phyloP scores from a whole-genome alignment of 2,797 vertebrate species.

The Cuniculus paca region DNA sequence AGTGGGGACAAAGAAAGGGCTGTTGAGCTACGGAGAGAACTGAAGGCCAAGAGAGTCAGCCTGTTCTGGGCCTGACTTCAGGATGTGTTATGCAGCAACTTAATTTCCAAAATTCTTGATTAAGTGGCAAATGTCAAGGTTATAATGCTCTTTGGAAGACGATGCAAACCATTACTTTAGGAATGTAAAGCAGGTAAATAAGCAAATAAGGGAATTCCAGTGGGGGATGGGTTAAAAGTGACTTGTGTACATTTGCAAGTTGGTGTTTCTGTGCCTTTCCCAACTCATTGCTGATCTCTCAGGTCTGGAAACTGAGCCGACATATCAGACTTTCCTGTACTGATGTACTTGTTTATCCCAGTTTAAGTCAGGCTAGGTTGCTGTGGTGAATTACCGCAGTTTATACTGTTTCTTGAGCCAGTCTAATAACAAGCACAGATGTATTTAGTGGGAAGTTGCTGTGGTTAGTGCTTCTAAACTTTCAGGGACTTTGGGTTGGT shows the following conservation, averaged over 20 bases:
- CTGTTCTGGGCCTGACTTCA: neutral
- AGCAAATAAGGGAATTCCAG: conserved; percentile 36
- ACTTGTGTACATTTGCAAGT: conserved; percentile 59
- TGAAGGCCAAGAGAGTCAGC: neutral
- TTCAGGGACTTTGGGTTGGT: conserved; percentile 53
- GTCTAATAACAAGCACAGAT: conserved; percentile 62
- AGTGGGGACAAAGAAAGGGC: neutral
- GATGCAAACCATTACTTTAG: conserved; percentile 21
- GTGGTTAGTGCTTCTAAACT: conserved; percentile 57
- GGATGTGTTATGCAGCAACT: neutral
- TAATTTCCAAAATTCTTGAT: conserved; percentile 43
- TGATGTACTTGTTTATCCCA: conserved; percentile 73
- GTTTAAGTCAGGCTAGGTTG: conserved; percentile 57
- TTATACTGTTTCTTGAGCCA: conserved; percentile 65
- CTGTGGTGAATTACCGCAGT: conserved; percentile 54
- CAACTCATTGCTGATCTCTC: conserved; percentile 74
- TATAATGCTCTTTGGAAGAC: conserved; percentile 26
- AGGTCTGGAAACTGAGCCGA: conserved; percentile 76
- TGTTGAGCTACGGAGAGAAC: neutral
- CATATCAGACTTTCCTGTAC: conserved; percentile 58
- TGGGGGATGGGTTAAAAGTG: conserved; percentile 31
- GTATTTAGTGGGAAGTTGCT: conserved; percentile 58
- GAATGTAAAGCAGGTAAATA: conserved; percentile 10
- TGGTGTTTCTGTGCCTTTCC: conserved; percentile 53
- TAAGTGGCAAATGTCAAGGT: conserved; percentile 46